Percentiles rank a stretch among this genome's conserved stretches.
phyloP scores from a whole-genome alignment of 1,140 invertebrate species.

The Panagrolaimus sp. region DNA sequence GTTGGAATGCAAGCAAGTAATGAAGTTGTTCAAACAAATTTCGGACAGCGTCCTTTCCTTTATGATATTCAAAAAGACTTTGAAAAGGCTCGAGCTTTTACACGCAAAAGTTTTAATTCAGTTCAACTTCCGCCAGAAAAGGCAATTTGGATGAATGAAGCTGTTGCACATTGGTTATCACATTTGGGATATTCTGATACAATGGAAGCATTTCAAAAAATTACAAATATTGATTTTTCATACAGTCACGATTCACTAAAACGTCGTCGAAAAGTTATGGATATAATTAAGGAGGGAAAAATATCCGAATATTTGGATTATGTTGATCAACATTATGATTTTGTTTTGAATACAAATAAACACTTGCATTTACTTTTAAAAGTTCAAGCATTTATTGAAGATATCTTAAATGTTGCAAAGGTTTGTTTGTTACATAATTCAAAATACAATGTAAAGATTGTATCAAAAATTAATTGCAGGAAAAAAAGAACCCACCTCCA shows the following conservation, averaged over 20 bases:
- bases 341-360: background rate
- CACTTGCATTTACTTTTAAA: background rate
- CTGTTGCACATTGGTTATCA: background rate
- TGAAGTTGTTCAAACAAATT: slow-evolving; percentile 96
- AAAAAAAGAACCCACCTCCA: background rate
- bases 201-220: background rate
- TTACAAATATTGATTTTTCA: background rate
- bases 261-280: background rate
- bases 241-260: background rate
- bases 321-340: background rate
- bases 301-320: background rate
- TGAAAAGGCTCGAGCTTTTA: slow-evolving; percentile 45
- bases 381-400: background rate
- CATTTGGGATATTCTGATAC: background rate
- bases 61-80: slow-evolving; percentile 98
- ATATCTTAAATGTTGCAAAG: background rate
- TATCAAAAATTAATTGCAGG: no score
- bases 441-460: background rate
- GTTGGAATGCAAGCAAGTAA: slow-evolving; percentile 96
- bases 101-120: slow-evolving; percentile 5
- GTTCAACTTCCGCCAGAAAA: slow-evolving; percentile 40
- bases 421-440: background rate
- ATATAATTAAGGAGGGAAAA: background rate
- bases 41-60: slow-evolving; percentile 91
- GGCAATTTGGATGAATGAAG: slow-evolving; percentile 38